A percentile compares a stretch with the other conserved stretches of the same genome.
phyloP scores from a whole-genome alignment of 2,888 invertebrate genomes.

The Drosophila kanekoi region DNA sequence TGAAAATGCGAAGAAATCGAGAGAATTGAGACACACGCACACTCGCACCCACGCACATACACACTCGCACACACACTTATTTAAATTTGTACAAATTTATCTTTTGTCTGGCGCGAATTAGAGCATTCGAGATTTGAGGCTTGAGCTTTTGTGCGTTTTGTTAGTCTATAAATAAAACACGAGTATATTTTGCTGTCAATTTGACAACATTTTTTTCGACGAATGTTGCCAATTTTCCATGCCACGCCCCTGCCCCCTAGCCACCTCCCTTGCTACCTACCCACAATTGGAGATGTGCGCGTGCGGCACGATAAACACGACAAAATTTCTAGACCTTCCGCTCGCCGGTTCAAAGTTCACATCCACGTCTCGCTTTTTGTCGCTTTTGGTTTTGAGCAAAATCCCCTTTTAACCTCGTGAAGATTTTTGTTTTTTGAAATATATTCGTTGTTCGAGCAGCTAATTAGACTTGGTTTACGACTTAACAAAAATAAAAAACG shows the following conservation, averaged over 20 bases:
- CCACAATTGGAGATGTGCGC: neutral
- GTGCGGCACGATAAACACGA: neutral
- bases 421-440: too few relatives aligned
- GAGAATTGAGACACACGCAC: slow-evolving; percentile 60
- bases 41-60: slow-evolving; percentile 13
- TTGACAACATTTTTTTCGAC: slow-evolving; percentile 17
- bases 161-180: slow-evolving; percentile 56
- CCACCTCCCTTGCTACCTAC: neutral
- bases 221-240: slow-evolving; percentile 22
- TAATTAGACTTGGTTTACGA: too few relatives aligned
- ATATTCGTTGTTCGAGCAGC: too few relatives aligned
- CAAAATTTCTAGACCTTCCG: neutral
- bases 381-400: too few relatives aligned
- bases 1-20: slow-evolving; percentile 68
- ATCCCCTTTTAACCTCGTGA: too few relatives aligned
- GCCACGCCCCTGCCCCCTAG: neutral
- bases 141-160: slow-evolving; percentile 43
- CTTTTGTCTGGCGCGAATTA: slow-evolving; percentile 61
- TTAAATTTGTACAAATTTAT: slow-evolving; percentile 60
- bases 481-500: too few relatives aligned
- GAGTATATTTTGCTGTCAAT: slow-evolving; percentile 39
- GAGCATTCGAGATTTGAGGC: slow-evolving; percentile 56
- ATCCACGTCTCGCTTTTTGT: too few relatives aligned
- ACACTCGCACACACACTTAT: slow-evolving; percentile 12
- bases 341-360: too few relatives aligned